Evolutionary conservation across 30 jellyfish, hydroid and myxozoan genomes (phyloP), one percentile per base, ranked within the genome.

Genomic region (Hydractinia echinata): DNA sequence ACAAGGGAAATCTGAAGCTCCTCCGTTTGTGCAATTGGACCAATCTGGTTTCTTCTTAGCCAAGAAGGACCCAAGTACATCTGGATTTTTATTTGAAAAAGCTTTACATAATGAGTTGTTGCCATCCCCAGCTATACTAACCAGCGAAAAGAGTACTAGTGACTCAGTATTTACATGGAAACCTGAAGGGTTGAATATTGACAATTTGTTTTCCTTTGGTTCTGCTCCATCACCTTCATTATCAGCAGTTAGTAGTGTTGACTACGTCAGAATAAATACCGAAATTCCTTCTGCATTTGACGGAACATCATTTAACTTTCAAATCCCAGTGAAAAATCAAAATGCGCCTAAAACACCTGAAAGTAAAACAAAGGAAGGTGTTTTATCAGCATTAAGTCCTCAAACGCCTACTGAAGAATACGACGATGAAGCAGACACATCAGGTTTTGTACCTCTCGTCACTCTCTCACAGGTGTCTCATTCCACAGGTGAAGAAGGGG

Each of bases 401-500:
- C n/a, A n/a, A n/a, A n/a, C n/a, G n/a, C n/a, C n/a, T n/a, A n/a
- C 85, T 77, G 21, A 44, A 8, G 89, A 77, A 8, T 92, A 73
- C 21, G 89, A 82, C 10, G 79, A 71, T 61, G 73, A 48, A n/a
- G 85, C 82, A 4, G 81, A 82, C 77, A 61, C 49, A 7, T 49
- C 85, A 61, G 81, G 58, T 53, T 77, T 79, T 55, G 95, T 79
- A 49, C 94, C 98, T 50, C 72, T 92, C 15, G 96, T 92, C 72
- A 82, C 76, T 54, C 67, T 92, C 20, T 74, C 78, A 55, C 83
- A 76, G 51, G 70, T 79, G 62, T 79, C 69, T 61, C 15, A 72
- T 15, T 14, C 16, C n/a, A 82, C 95, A 20, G 98, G 98, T 18
- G 96, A 91, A 72, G 98, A 91, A 69, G 79, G 73, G 61, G 98